These are phyloP conservation scores for Ammodramus savannarum DNA, from an alignment of 2,113 vertebrate genomes.

Conservation along the genomic window DNA sequence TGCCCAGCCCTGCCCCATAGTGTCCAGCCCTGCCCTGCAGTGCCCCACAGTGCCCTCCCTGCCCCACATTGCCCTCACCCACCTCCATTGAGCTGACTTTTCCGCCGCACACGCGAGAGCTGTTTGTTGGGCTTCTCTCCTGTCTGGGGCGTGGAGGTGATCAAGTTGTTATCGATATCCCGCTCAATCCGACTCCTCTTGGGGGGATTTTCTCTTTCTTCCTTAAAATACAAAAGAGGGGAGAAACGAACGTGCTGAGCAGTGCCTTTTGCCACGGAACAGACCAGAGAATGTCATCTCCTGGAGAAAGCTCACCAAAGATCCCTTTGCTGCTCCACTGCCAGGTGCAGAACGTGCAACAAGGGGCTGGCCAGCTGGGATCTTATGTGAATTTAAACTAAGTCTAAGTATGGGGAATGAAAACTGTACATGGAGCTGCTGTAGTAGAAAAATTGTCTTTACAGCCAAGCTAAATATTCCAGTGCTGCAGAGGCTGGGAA, in stretches of 20 bases:
- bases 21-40: no score
- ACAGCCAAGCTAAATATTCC: neutral
- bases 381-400: neutral
- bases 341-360: neutral
- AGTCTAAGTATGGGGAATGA: neutral
- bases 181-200: conserved; percentile 89
- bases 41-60: no score
- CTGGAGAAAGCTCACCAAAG: neutral
- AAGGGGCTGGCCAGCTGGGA: neutral
- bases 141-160: conserved; percentile 86
- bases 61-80: conserved; percentile 21
- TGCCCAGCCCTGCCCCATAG: no score
- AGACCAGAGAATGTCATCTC: neutral
- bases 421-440: neutral
- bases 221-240: conserved; percentile 72
- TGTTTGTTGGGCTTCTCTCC: conserved; percentile 80
- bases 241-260: conserved; percentile 1
- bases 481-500: neutral
- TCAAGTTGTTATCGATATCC: conserved; percentile 90
- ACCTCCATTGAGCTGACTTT: conserved; percentile 91
- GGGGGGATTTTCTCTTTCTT: conserved; percentile 88
- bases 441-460: neutral
- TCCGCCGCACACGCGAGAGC: conserved; percentile 82
- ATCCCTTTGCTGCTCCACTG: neutral
- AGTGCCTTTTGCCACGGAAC: neutral